Conservation (phyloP, 2,888 invertebrate genomes). For the Ophioninae sp. region DNA sequence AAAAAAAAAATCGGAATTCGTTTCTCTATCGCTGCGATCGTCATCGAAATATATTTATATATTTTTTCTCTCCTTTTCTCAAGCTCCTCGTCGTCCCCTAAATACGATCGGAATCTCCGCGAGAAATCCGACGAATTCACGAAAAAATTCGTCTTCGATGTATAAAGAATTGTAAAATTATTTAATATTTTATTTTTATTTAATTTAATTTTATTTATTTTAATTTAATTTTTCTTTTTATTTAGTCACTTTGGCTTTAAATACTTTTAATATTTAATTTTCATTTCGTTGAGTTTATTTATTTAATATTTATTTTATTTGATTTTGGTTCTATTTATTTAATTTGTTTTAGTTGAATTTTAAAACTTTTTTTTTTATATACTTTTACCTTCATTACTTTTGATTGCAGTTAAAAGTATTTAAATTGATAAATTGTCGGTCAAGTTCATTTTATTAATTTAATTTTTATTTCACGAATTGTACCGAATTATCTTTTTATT, state of each 20-base stretch:
- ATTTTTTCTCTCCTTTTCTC: background rate
- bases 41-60: background rate
- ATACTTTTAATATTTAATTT: too few relatives aligned
- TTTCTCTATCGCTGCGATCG: background rate
- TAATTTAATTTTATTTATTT: too few relatives aligned
- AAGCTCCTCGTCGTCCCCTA: background rate
- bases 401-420: too few relatives aligned
- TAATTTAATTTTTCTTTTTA: too few relatives aligned
- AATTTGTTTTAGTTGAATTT: too few relatives aligned
- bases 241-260: too few relatives aligned
- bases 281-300: background rate
- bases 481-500: background rate
- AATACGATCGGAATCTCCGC: background rate
- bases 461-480: background rate
- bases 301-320: background rate
- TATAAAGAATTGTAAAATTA: background rate
- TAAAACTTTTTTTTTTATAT: too few relatives aligned
- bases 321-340: too few relatives aligned
- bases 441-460: background rate
- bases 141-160: background rate
- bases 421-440: too few relatives aligned
- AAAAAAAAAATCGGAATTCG: background rate
- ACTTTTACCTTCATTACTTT: too few relatives aligned
- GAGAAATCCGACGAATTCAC: background rate
- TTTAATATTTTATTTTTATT: background rate